These are phyloP conservation scores for Vultur gryphus DNA, from an alignment of 2,797 vertebrate genomes.

Conservation along the genomic window DNA sequence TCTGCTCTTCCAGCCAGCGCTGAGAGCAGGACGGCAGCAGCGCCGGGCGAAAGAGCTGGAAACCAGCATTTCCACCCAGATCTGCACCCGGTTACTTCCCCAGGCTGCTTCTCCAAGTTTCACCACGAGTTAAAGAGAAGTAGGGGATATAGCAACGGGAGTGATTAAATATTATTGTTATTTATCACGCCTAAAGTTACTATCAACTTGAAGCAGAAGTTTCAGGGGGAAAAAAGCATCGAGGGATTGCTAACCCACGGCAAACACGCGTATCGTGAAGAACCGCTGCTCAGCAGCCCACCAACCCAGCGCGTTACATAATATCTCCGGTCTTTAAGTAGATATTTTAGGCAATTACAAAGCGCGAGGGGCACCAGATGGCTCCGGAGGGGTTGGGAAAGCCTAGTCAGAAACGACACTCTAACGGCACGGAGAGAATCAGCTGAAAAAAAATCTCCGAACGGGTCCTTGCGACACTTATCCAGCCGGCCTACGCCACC, in stretches of 20 bases:
- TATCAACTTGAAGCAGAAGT: neutral
- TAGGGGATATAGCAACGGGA: rapidly evolving
- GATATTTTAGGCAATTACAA: neutral
- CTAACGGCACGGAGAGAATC: neutral
- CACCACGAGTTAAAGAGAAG: neutral
- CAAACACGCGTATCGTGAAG: rapidly evolving
- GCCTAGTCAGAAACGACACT: rapidly evolving
- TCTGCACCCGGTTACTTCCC: neutral
- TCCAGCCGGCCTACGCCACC: neutral
- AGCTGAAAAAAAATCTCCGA: neutral
- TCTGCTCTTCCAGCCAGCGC: neutral
- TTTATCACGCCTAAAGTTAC: neutral
- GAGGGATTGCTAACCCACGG: too few species aligned
- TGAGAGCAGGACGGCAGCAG: neutral
- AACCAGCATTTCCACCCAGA: neutral
- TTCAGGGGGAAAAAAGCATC: neutral
- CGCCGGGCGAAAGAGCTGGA: neutral
- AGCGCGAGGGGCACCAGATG: neutral
- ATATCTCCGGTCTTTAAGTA: rapidly evolving
- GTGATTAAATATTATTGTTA: rapidly evolving
- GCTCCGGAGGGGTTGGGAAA: neutral
- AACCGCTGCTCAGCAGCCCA: neutral
- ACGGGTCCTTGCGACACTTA: rapidly evolving
- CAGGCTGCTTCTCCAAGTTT: neutral
- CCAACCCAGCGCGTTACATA: rapidly evolving